phyloP scores from a whole-genome alignment of 1,140 invertebrate species.

The Drosophila murphyi region DNA sequence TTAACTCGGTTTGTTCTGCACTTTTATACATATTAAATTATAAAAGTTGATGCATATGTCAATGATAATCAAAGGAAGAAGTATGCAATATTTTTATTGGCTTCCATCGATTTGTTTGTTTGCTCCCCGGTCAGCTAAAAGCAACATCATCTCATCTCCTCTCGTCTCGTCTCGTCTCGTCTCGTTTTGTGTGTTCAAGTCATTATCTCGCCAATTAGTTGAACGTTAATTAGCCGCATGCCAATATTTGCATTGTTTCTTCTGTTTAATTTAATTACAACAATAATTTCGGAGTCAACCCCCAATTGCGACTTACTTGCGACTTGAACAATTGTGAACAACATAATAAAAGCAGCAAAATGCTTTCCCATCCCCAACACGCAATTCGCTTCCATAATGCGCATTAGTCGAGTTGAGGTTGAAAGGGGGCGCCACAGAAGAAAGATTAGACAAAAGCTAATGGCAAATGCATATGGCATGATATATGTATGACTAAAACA shows the following conservation, averaged over 20 bases:
- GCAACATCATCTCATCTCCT: conserved; percentile 5
- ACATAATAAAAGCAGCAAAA: conserved; percentile 14
- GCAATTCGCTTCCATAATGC: conserved; percentile 57
- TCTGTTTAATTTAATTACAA: conserved; percentile 46
- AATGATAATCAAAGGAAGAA: conserved; percentile 1
- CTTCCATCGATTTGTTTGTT: conserved; percentile 24
- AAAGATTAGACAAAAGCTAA: conserved; percentile 66
- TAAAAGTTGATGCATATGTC: neutral
- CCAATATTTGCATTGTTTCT: conserved; percentile 64
- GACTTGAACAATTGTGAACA: conserved; percentile 10
- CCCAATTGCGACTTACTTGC: conserved; percentile 42
- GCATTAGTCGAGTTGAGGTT: conserved; percentile 41
- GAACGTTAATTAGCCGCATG: conserved; percentile 56
- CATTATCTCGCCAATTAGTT: conserved; percentile 69
- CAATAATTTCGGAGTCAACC: conserved; percentile 37
- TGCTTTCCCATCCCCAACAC: conserved; percentile 36
- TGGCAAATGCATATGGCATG: conserved; percentile 41
- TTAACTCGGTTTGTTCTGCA: too few species aligned
- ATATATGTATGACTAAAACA: conserved; percentile 16
- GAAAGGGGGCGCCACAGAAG: conserved; percentile 25
- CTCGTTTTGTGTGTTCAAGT: conserved; percentile 35
- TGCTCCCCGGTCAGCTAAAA: conserved; percentile 1
- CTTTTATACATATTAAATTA: too few species aligned
- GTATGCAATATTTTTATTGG: conserved; percentile 32
- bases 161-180: conserved; percentile 5